These are phyloP conservation scores for Sesamia nonagrioides DNA, from an alignment of 1,140 invertebrate species.

Conservation along the genomic window DNA sequence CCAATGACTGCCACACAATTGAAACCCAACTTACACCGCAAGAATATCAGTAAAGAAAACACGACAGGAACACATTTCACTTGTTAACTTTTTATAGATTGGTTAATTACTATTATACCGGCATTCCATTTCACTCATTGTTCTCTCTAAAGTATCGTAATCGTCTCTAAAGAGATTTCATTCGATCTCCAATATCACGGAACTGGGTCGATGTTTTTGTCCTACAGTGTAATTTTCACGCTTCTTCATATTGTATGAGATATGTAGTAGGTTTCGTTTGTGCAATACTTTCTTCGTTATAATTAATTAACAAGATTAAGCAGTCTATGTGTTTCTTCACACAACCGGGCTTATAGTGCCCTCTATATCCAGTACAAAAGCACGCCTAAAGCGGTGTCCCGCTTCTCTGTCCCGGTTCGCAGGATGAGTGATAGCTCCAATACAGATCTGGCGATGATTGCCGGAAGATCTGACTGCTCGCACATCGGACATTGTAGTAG, in stretches of 20 bases:
- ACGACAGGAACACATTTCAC: slow-evolving; percentile 23
- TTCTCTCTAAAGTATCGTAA: slow-evolving; percentile 24
- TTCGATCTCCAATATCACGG: slow-evolving; percentile 50
- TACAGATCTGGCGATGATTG: no score
- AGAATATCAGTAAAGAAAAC: slow-evolving; percentile 14
- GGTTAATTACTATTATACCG: slow-evolving; percentile 20
- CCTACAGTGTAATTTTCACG: slow-evolving; percentile 50
- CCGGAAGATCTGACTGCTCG: no score
- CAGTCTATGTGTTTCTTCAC: no score
- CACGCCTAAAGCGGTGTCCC: no score
- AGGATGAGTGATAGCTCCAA: background rate
- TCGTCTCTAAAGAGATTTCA: slow-evolving; percentile 48
- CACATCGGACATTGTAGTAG: background rate
- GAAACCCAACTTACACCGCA: background rate
- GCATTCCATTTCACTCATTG: slow-evolving; percentile 37
- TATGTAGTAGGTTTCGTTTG: background rate
- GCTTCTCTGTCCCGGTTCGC: no score
- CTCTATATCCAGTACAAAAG: no score
- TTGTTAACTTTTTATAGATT: slow-evolving; percentile 29
- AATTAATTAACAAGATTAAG: no score
- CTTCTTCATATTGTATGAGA: slow-evolving; percentile 26
- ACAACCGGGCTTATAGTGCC: no score
- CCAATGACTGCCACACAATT: background rate
- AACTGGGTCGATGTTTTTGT: slow-evolving; percentile 54
- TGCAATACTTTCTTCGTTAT: slow-evolving; percentile 27